A percentile compares a stretch with the other conserved stretches of the same genome.
Evolutionary conservation across 30 jellyfish, hydroid and myxozoan genomes (phyloP).

Genomic region (Catostylus mosaicus): DNA sequence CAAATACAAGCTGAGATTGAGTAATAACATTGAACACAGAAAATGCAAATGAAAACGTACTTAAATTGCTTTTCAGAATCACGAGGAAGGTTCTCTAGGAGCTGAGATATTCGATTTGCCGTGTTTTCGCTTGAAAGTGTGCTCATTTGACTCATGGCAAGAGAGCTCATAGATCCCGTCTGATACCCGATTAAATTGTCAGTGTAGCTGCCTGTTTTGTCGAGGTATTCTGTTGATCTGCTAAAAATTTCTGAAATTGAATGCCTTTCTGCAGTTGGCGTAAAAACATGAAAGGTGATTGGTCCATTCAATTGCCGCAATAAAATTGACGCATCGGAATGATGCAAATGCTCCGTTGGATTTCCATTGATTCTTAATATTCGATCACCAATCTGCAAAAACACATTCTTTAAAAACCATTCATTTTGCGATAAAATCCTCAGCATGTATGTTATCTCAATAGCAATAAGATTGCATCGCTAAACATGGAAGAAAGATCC

Average conservation of each 20-base stretch:
- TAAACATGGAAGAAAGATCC: too few species aligned
- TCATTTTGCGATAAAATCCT: too few species aligned
- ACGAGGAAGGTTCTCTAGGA: conserved; percentile 31
- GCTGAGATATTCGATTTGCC: conserved; percentile 38
- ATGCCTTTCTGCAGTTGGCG: conserved; percentile 57
- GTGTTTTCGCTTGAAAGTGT: conserved; percentile 37
- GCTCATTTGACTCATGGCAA: conserved; percentile 30
- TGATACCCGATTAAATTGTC: conserved; percentile 19
- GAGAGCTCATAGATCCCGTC: conserved; percentile 33
- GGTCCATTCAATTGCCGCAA: conserved; percentile 72
- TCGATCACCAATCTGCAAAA: conserved; percentile 73
- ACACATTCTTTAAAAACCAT: too few species aligned
- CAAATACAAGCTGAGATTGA: too few species aligned
- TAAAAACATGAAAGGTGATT: conserved; percentile 61
- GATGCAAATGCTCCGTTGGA: conserved; percentile 51
- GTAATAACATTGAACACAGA: too few species aligned
- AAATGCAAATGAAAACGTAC: conserved; percentile 1
- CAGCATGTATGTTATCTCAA: too few species aligned
- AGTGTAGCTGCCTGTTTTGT: background rate
- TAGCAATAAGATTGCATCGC: too few species aligned
- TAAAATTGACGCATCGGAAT: conserved; percentile 38
- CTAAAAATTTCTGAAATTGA: conserved; percentile 9
- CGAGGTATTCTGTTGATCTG: conserved; percentile 28
- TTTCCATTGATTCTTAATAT: conserved; percentile 62
- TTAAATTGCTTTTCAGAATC: conserved; percentile 1